Evolutionary conservation across 2,113 vertebrate genomes (phyloP).

Genomic region (Telmatochromis brichardi): DNA sequence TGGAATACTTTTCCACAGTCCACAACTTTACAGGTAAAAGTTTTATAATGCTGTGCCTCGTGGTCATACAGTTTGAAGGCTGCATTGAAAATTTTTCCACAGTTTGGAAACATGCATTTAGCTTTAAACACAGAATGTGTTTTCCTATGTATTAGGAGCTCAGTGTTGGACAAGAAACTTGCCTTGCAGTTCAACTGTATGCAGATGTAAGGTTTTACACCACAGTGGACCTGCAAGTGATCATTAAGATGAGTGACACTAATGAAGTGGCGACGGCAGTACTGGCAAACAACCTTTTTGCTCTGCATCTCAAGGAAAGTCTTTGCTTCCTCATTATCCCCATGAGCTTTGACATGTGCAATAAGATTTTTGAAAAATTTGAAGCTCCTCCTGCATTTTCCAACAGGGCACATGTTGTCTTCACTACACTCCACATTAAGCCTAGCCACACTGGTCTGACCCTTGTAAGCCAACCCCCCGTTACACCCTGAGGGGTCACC

Average conservation of each 20-base stretch:
- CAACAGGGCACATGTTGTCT: slow-evolving; percentile 88
- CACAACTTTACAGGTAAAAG: slow-evolving; percentile 83
- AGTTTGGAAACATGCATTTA: slow-evolving; percentile 94
- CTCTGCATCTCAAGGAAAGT: slow-evolving; percentile 94
- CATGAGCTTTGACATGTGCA: slow-evolving; percentile 86
- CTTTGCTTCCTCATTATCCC: slow-evolving; percentile 87
- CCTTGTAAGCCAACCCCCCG: slow-evolving; percentile 63
- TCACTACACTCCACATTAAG: slow-evolving; percentile 67
- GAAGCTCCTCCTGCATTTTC: slow-evolving; percentile 86
- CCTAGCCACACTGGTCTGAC: slow-evolving; percentile 58
- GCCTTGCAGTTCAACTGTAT: slow-evolving; percentile 95
- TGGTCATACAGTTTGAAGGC: slow-evolving; percentile 94
- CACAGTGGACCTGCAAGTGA: slow-evolving; percentile 95
- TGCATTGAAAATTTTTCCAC: slow-evolving; percentile 88
- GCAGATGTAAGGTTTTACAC: slow-evolving; percentile 91
- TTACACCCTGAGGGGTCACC: slow-evolving; percentile 71
- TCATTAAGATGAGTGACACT: slow-evolving; percentile 92
- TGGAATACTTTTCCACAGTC: slow-evolving; percentile 89
- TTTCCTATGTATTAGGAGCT: slow-evolving; percentile 85
- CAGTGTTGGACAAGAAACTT: slow-evolving; percentile 88
- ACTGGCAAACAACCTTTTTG: slow-evolving; percentile 96
- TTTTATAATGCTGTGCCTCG: slow-evolving; percentile 96
- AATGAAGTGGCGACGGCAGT: slow-evolving; percentile 92
- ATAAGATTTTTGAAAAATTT: slow-evolving; percentile 95
- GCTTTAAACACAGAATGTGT: slow-evolving; percentile 86